A percentile compares a stretch with the other conserved stretches of the same genome.
Evolutionary conservation across 1,140 invertebrate genomes (phyloP).

Genomic region (Drosophila neocordata): DNA sequence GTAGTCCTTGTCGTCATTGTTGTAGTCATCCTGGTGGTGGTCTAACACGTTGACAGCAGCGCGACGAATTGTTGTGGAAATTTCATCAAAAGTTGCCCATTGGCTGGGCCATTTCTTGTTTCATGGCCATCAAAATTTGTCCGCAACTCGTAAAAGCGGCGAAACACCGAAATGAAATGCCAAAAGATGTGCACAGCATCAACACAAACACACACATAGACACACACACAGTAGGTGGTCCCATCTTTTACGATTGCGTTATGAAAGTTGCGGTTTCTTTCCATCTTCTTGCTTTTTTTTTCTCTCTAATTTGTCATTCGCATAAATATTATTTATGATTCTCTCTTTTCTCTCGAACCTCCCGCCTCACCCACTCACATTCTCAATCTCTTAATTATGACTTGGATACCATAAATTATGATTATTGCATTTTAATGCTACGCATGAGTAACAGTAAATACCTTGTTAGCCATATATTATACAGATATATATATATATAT

Average conservation of each 20-base stretch:
- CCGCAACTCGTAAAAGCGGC: constrained; percentile 68
- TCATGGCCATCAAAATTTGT: constrained; percentile 69
- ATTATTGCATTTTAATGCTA: constrained; percentile 33
- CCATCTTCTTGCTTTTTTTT: background rate
- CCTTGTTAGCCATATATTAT: background rate
- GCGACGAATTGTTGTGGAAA: constrained; percentile 19
- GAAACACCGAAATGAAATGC: constrained; percentile 54
- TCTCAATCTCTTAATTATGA: constrained; percentile 15
- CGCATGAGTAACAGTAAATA: background rate
- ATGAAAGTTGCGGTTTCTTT: constrained; percentile 41
- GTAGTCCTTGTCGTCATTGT: constrained; percentile 22
- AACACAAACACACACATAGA: background rate
- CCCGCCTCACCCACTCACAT: background rate
- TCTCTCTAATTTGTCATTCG: constrained; percentile 52
- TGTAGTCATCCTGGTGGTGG: constrained; percentile 10
- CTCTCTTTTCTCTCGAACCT: background rate
- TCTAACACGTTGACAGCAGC: constrained; percentile 27
- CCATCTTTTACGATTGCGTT: constrained; percentile 56
- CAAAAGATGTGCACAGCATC: constrained; percentile 30
- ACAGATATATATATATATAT: background rate
- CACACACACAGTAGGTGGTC: background rate
- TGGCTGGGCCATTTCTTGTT: constrained; percentile 40
- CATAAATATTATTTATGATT: constrained; percentile 40
- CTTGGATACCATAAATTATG: constrained; percentile 39
- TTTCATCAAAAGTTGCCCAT: constrained; percentile 64